Base-by-base conservation (phyloP, 2,113 vertebrate genomes). In the Thamnophis sirtalis region DNA sequence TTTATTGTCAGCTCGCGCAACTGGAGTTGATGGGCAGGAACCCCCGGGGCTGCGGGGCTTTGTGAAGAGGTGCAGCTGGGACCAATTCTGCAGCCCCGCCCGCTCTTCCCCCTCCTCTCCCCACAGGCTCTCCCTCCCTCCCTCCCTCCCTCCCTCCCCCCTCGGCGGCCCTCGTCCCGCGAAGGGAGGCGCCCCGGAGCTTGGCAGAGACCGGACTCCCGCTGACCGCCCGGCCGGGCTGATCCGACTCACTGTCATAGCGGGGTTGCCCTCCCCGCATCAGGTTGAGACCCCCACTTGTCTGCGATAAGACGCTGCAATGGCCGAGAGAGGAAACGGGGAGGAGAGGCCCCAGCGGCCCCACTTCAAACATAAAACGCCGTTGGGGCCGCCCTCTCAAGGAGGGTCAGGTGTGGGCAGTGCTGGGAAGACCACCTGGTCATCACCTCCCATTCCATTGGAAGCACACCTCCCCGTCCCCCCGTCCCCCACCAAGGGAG, bases 31-130 rank as follows among this genome's bases (percentile, higher is more conserved):
- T 88, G 48, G 21, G 86, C 90, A 68, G 86, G 48, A 91, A 9
- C 90, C 54, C 53, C 86, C 73, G 1, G 9, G 68, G 92, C 90
- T 90, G 90, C 28, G 9, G 90, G 90, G 92, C 92, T 89, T 63
- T 54, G 33, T 84, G 55, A 86, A 91, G 55, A 89, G 93, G 84
- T 92, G 90, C 93, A 93, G 93, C 90, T 93, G 93, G 90, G 87
- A 80, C 93, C 91, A 56, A 92, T 92, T 92, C 87, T 80, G 56
- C 84, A 58, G 28, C 33, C 63, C 10, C 38, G 5, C 28, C 54
- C 3, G 28, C 26, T 43, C 43, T 43, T 43, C 43, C 43, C 24
- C 56, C 56, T 58, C 21, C 22, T n/a, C 28, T n/a, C 28, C 28
- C 28, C 10, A 1, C 43, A 43, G n/a, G n/a, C n/a, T n/a, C 43